A percentile compares a stretch with the other conserved stretches of the same genome.
Evolutionary conservation across 1,140 invertebrate species (phyloP).

Genomic region (Asbolus verrucosus): DNA sequence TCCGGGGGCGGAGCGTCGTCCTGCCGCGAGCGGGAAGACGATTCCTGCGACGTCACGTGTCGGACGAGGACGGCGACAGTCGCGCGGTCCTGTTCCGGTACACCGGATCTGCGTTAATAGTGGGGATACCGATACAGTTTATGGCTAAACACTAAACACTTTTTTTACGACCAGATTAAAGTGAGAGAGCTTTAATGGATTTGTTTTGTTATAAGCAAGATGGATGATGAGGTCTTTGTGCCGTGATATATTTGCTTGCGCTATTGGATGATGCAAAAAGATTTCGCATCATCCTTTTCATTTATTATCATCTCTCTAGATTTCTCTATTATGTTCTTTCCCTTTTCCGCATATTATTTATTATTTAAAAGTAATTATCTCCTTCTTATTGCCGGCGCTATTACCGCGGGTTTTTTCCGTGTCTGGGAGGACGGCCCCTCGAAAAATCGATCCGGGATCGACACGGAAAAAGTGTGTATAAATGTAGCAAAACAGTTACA

Average conservation of each 20-base stretch:
- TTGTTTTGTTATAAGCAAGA: constrained; percentile 62
- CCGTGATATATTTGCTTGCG: constrained; percentile 53
- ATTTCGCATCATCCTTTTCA: constrained; percentile 50
- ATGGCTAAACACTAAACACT: constrained; percentile 64
- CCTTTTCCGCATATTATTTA: constrained; percentile 46
- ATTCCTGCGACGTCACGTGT: background rate
- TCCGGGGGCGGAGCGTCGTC: constrained; percentile 53
- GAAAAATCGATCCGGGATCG: constrained; percentile 1
- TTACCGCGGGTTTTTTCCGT: background rate
- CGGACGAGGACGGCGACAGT: constrained; percentile 22
- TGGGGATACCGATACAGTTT: constrained; percentile 64
- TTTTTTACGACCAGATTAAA: constrained; percentile 63
- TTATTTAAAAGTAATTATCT: constrained; percentile 53
- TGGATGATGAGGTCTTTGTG: constrained; percentile 54
- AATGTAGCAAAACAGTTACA: constrained; percentile 39
- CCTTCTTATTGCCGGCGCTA: constrained; percentile 10
- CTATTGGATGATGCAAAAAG: constrained; percentile 48
- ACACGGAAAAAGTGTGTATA: constrained; percentile 28
- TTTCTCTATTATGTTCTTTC: constrained; percentile 29
- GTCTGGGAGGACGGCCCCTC: too few relatives aligned
- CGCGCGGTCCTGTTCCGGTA: constrained; percentile 55
- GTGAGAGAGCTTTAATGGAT: constrained; percentile 63
- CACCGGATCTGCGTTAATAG: constrained; percentile 58
- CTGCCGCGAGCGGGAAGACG: constrained; percentile 11
- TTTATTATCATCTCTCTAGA: constrained; percentile 42